Evolutionary conservation across 1,140 invertebrate species (phyloP), one percentile per base, ranked within the genome.

Genomic region (Sycobia sp.): DNA sequence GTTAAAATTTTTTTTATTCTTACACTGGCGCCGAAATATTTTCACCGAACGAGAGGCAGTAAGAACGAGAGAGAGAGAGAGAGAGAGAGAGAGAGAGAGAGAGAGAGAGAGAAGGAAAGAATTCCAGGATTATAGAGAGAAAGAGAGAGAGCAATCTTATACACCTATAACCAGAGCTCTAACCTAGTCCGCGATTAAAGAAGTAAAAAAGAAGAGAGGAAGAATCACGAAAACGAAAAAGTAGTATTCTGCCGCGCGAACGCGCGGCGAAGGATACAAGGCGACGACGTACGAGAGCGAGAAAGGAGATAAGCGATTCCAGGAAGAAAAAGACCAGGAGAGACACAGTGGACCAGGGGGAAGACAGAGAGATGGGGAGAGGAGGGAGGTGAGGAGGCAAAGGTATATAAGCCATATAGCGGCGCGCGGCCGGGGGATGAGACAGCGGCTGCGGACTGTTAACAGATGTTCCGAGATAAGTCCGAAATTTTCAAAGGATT

Each of bases 381-480:
- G n/a, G 39, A 39, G 7, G 22, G 39, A 53, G 50, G 20, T 32
- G 20, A 29, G 14, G 18, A 50, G 47, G 32, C n/a, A 27, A 27
- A 34, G 47, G n/a, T n/a, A n/a, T n/a, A n/a, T n/a, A n/a, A n/a
- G n/a, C n/a, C n/a, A n/a, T n/a, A n/a, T n/a, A n/a, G 29, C 29
- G 29, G 29, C 29, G 29, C 11, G 29, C 29, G 29, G 29, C 29
- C 11, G 29, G 5, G n/a, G 29, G 29, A 4, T 32, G 29, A 4
- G 29, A 11, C 29, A 7, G 29, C 29, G 29, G 29, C 29, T 32
- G 29, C 29, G n/a, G 34, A 43, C 61, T 63, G 61, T 63, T 63
- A 63, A 63, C 61, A 63, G 61, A 63, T 63, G 61, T 63, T 56
- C 38, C 38, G 36, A 63, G 61, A 63, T 63, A 63, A 63, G 53